phyloP scores from a whole-genome alignment of 2,888 invertebrate genomes.

The Argyra leucocephala region DNA sequence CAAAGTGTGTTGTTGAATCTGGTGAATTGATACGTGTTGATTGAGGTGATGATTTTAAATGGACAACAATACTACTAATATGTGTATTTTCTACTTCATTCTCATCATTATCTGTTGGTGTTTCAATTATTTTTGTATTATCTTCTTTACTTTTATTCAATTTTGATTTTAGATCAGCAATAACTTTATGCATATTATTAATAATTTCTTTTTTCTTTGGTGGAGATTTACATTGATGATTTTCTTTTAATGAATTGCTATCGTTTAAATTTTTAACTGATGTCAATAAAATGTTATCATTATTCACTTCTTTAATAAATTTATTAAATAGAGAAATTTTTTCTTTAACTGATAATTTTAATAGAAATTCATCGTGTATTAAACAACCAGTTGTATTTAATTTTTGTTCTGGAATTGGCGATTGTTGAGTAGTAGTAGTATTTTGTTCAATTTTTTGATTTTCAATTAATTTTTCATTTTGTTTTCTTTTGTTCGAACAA shows the following conservation, averaged over 20 bases:
- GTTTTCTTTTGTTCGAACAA: background rate
- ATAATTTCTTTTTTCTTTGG: background rate
- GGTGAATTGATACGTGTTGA: background rate
- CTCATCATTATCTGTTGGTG: background rate
- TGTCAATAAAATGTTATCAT: constrained; percentile 8
- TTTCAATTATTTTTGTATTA: background rate
- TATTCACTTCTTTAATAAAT: constrained; percentile 30
- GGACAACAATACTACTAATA: constrained; percentile 16
- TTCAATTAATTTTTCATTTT: no score
- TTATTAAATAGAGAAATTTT: constrained; percentile 36
- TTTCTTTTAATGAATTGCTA: background rate
- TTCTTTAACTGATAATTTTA: constrained; percentile 36
- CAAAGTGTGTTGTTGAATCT: background rate
- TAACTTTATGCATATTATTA: background rate
- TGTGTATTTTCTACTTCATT: constrained; percentile 12
- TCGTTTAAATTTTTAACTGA: background rate
- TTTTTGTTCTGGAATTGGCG: background rate
- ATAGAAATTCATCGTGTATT: constrained; percentile 35
- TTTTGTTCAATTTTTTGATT: background rate
- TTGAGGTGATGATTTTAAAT: background rate
- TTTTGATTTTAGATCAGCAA: background rate
- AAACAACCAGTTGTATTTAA: constrained; percentile 26
- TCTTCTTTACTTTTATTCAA: background rate
- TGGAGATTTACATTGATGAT: background rate
- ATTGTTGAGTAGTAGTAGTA: background rate